These are phyloP conservation scores for Nemapogon koenigi DNA, from an alignment of 2,888 invertebrate genomes.

Conservation along the genomic window DNA sequence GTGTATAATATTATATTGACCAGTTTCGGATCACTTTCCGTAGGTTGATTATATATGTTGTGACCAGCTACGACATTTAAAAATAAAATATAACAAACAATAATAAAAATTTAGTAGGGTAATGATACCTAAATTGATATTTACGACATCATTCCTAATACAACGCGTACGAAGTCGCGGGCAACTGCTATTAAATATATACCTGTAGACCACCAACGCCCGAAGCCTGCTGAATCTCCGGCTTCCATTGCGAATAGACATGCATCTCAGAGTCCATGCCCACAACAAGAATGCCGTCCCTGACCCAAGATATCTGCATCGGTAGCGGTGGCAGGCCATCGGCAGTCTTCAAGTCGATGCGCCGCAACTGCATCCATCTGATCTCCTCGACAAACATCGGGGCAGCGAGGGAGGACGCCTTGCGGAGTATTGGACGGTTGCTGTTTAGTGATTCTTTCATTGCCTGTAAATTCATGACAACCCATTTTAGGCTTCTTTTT, in stretches of 20 bases:
- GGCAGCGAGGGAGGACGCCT: slow-evolving; percentile 90
- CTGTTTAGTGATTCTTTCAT: slow-evolving; percentile 87
- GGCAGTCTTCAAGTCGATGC: slow-evolving; percentile 89
- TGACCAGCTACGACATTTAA: not conserved
- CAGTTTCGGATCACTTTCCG: too few species aligned
- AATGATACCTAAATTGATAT: too few species aligned
- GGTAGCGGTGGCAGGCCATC: slow-evolving; percentile 96
- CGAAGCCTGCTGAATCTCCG: slow-evolving; percentile 54
- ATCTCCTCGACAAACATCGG: slow-evolving; percentile 91
- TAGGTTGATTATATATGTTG: too few species aligned
- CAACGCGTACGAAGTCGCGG: too few species aligned
- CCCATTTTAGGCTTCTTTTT: too few species aligned
- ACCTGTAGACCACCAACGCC: slow-evolving; percentile 37
- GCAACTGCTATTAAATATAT: too few species aligned
- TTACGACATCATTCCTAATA: too few species aligned
- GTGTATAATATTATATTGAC: too few species aligned
- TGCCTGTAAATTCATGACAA: too few species aligned
- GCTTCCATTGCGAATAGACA: slow-evolving; percentile 98
- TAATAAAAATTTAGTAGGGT: too few species aligned
- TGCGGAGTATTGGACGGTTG: slow-evolving; percentile 84
- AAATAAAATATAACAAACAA: not conserved
- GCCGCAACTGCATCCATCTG: slow-evolving; percentile 94
- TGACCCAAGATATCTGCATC: slow-evolving; percentile 98
- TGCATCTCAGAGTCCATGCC: slow-evolving; percentile 99
- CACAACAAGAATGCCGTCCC: slow-evolving; percentile 96